Percentiles rank a stretch among this genome's conserved stretches.
These are phyloP conservation scores for Cynopterus sphinx DNA, from an alignment of 2,797 vertebrate species.

Conservation along the genomic window DNA sequence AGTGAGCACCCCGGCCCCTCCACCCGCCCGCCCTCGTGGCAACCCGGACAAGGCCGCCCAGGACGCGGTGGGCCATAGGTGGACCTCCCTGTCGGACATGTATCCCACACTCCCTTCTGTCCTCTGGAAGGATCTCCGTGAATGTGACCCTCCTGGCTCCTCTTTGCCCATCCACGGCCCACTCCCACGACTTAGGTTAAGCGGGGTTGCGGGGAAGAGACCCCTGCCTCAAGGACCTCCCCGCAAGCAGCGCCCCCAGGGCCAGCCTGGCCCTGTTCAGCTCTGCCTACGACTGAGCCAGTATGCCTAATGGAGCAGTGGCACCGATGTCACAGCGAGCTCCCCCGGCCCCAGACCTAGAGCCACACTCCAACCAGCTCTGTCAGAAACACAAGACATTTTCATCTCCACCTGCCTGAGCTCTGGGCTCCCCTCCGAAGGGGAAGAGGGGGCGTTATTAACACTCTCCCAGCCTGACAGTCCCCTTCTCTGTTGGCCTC, in stretches of 20 bases:
- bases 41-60: not conserved
- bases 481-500: not conserved
- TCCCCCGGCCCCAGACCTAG: not conserved
- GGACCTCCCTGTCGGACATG: not conserved
- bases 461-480: not conserved
- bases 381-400: not conserved
- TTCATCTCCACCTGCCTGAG: not conserved
- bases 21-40: no score
- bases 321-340: accelerated
- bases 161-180: not conserved
- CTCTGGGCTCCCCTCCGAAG: not conserved
- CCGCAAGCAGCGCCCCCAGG: accelerated
- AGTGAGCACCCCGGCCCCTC: not conserved
- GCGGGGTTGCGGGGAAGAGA: not conserved
- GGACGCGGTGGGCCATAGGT: accelerated
- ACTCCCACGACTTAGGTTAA: not conserved
- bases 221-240: not conserved
- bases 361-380: not conserved
- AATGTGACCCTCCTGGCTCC: not conserved
- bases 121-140: not conserved
- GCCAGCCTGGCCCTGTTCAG: not conserved
- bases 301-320: accelerated
- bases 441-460: no score
- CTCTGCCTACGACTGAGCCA: not conserved
- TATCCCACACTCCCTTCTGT: not conserved